phyloP scores from a whole-genome alignment of 2,888 invertebrate species.

The Hoplodrina ambigua region DNA sequence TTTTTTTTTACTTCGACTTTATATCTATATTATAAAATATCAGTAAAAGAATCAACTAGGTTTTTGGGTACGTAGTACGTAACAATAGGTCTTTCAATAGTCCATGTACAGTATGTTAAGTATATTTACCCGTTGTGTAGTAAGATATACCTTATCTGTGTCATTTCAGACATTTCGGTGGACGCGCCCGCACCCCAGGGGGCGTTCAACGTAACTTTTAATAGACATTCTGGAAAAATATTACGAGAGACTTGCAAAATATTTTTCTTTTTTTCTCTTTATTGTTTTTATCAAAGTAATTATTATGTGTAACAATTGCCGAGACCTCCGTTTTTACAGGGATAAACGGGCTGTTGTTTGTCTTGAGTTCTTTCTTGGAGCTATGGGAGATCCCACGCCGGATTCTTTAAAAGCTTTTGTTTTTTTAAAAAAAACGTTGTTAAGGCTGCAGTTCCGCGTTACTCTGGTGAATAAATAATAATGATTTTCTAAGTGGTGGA shows the following conservation, averaged over 20 bases:
- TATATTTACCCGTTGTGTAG: conserved; percentile 33
- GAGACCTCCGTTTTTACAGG: not conserved
- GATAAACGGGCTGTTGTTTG: conserved; percentile 2
- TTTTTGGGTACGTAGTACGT: not conserved
- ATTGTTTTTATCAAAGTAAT: conserved; percentile 51
- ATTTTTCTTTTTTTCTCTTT: conserved; percentile 24
- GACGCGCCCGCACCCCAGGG: conserved; percentile 35
- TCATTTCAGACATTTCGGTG: conserved; percentile 54
- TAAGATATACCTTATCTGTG: conserved; percentile 56
- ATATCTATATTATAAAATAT: not conserved
- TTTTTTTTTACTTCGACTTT: not conserved
- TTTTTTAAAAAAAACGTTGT: conserved; percentile 12
- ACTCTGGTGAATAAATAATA: conserved; percentile 22
- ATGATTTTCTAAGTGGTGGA: conserved; percentile 1
- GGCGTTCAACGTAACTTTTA: conserved; percentile 54
- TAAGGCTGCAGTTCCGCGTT: conserved; percentile 5
- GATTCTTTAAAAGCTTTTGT: conserved; percentile 6
- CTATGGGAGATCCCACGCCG: conserved; percentile 13
- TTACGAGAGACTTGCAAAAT: conserved; percentile 22
- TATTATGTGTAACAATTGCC: conserved; percentile 27
- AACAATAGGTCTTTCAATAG: conserved; percentile 8
- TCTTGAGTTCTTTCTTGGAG: conserved; percentile 6
- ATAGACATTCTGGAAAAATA: conserved; percentile 49
- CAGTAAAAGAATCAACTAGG: not conserved
- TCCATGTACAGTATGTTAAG: conserved; percentile 1